A percentile compares a stretch with the other conserved stretches of the same genome.
phyloP scores from a whole-genome alignment of 1,140 invertebrate genomes.

The Chelonus insularis region DNA sequence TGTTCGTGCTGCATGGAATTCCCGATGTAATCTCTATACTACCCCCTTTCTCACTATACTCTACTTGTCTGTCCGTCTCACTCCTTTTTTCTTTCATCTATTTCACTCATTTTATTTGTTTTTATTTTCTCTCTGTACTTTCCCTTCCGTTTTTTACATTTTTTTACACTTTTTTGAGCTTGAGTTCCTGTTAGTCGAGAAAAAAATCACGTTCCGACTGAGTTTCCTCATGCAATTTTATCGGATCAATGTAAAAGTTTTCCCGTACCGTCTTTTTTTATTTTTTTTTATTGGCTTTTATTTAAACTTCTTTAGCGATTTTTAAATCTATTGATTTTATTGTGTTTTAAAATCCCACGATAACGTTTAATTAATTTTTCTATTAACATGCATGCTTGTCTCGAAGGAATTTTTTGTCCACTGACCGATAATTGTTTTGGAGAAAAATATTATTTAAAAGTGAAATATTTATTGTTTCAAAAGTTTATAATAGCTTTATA shows the following conservation, averaged over 20 bases:
- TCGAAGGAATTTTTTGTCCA: no score
- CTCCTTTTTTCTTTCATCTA: conserved; percentile 4
- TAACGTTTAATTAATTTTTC: no score
- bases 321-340: neutral
- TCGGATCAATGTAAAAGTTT: conserved; percentile 17
- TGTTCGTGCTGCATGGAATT: conserved; percentile 35
- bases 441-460: no score
- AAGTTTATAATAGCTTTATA: no score
- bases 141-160: conserved; percentile 5
- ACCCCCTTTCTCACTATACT: conserved; percentile 2
- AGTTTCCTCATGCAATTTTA: conserved; percentile 31
- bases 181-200: conserved; percentile 17
- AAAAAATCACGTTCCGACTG: conserved; percentile 18
- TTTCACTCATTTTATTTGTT: neutral
- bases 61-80: conserved; percentile 8
- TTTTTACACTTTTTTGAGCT: neutral
- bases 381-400: no score
- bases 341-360: no score
- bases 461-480: no score
- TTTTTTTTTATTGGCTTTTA: conserved; percentile 6
- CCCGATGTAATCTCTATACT: conserved; percentile 31
- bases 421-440: no score
- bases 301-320: conserved; percentile 6
- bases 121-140: conserved; percentile 1
- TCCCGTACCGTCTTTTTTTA: neutral